These are phyloP conservation scores for Aspidiotus rigidus DNA, from an alignment of 2,888 invertebrate species.

Conservation along the genomic window DNA sequence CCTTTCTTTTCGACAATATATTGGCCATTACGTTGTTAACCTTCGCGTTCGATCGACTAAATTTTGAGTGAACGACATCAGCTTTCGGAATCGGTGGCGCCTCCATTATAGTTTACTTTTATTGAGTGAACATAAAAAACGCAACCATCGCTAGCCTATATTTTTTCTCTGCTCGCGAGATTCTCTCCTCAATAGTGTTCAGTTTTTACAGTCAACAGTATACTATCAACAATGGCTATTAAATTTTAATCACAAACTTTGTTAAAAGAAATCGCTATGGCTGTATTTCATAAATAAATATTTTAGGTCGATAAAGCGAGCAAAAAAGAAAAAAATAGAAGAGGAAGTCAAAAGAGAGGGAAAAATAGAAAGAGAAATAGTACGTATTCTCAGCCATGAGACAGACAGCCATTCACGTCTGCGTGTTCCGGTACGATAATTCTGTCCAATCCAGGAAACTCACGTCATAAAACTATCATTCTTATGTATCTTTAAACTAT, in stretches of 20 bases:
- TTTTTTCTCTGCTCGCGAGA: background rate
- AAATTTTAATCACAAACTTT: slow-evolving; percentile 14
- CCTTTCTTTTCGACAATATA: too few species aligned
- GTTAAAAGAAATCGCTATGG: slow-evolving; percentile 9
- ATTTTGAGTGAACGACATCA: background rate
- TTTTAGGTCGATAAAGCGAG: background rate
- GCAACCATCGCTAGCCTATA: background rate
- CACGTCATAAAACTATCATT: slow-evolving; percentile 33
- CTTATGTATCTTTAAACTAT: slow-evolving; percentile 20
- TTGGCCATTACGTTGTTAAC: background rate
- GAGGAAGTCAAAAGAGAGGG: background rate
- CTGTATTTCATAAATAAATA: background rate
- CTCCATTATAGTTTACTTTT: slow-evolving; percentile 12
- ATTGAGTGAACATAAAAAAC: slow-evolving; percentile 3
- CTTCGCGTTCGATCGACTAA: slow-evolving; percentile 2
- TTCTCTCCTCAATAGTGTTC: background rate
- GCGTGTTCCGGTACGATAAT: slow-evolving; percentile 33
- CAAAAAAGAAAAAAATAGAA: background rate
- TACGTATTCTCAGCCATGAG: slow-evolving; percentile 14
- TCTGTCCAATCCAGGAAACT: slow-evolving; percentile 32
- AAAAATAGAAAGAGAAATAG: background rate
- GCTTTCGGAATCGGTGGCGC: slow-evolving; percentile 1
- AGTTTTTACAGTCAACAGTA: background rate
- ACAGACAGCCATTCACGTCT: slow-evolving; percentile 25
- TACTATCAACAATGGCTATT: slow-evolving; percentile 16